Conservation (phyloP, 53 echinoderm and acorn worm genomes). For the Astropecten irregularis region DNA sequence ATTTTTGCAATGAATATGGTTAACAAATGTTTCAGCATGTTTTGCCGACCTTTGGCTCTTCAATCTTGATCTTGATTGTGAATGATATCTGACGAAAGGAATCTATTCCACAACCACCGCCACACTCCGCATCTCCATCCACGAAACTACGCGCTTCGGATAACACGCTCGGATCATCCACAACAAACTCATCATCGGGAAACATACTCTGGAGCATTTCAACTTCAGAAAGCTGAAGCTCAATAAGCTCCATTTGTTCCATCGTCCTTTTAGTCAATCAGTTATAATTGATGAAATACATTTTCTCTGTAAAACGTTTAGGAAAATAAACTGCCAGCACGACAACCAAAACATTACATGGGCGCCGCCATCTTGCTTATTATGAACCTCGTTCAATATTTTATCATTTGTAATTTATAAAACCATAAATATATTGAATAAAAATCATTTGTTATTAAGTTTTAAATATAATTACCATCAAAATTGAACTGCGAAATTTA, state of each 20-base stretch:
- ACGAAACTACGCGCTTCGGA: conserved; percentile 72
- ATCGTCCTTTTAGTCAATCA: not conserved
- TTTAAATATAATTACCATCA: too few species aligned
- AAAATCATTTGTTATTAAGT: too few species aligned
- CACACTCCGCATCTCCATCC: not conserved
- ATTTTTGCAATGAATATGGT: too few species aligned
- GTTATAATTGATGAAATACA: not conserved
- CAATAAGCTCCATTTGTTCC: conserved; percentile 13
- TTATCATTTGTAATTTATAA: too few species aligned
- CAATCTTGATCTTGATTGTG: conserved; percentile 51
- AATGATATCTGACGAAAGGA: conserved; percentile 52
- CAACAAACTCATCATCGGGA: conserved; percentile 73
- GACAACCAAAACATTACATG: not conserved
- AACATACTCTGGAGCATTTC: conserved; percentile 96
- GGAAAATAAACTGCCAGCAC: not conserved
- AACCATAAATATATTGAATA: too few species aligned
- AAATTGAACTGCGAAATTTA: too few species aligned
- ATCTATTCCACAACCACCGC: not conserved
- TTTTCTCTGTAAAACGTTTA: not conserved
- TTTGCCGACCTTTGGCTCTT: conserved; percentile 30
- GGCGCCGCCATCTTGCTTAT: conserved; percentile 18
- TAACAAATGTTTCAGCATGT: too few species aligned
- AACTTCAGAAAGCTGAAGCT: conserved; percentile 87
- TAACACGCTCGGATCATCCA: conserved; percentile 77
- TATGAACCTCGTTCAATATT: not conserved